Conservation (phyloP, 1,140 invertebrate species). For the Trichonephila clavipes region DNA sequence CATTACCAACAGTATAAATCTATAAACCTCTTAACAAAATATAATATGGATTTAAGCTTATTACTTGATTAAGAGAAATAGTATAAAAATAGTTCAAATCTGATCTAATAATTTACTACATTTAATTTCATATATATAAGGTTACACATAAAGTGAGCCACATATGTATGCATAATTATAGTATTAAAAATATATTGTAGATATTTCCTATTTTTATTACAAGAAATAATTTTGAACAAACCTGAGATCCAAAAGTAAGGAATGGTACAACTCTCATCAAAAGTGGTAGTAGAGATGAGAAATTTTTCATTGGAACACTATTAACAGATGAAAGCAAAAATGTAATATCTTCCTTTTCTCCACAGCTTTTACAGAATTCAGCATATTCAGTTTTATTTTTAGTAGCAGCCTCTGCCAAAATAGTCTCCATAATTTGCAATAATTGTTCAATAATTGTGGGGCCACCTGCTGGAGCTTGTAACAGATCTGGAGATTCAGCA, state of each 20-base stretch:
- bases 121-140: no score
- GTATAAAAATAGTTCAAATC: no score
- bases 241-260: slow-evolving; percentile 84
- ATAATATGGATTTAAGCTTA: no score
- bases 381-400: slow-evolving; percentile 89
- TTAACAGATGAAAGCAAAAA: slow-evolving; percentile 72
- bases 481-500: slow-evolving; percentile 82
- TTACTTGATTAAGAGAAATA: no score
- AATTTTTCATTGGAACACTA: slow-evolving; percentile 79
- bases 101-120: no score
- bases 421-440: slow-evolving; percentile 94
- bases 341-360: slow-evolving; percentile 89
- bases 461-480: slow-evolving; percentile 84
- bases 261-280: slow-evolving; percentile 95
- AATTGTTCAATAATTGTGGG: slow-evolving; percentile 90
- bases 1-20: no score
- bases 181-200: no score
- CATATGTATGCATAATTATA: no score
- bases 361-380: slow-evolving; percentile 90
- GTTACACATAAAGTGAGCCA: no score
- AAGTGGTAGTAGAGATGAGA: slow-evolving; percentile 82
- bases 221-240: background rate
- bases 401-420: slow-evolving; percentile 92
- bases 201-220: no score
- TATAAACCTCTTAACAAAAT: no score